Percentiles rank a stretch among this genome's conserved stretches.
These are phyloP conservation scores for Apteryx owenii DNA, from an alignment of 2,113 vertebrate species.

Conservation along the genomic window DNA sequence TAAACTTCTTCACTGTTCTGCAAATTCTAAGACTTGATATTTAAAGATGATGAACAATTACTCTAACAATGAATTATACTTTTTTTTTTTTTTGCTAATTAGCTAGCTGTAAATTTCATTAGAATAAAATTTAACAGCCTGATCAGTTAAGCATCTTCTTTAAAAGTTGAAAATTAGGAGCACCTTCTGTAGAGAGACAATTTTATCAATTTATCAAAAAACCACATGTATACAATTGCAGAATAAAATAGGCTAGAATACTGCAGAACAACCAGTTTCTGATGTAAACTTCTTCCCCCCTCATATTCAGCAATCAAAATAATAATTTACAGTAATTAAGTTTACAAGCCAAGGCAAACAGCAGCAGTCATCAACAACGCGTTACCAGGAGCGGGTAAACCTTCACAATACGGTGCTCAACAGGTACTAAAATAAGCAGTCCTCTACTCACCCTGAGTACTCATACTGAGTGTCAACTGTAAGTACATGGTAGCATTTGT, in stretches of 20 bases:
- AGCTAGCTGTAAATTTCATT: constrained; percentile 1
- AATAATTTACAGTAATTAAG: constrained; percentile 20
- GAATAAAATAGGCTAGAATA: not conserved
- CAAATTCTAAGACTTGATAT: not conserved
- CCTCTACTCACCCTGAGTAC: not conserved
- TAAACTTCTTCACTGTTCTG: not conserved
- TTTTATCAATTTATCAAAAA: not conserved
- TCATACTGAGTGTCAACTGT: not conserved
- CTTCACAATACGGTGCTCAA: not conserved
- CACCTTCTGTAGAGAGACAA: not conserved
- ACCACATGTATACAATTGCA: fast-evolving
- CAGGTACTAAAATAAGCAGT: not conserved
- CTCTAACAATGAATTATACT: not conserved
- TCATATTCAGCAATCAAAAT: not conserved
- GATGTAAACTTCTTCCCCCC: not conserved
- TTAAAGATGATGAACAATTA: not conserved
- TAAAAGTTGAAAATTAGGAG: not conserved
- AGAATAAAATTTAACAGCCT: not conserved
- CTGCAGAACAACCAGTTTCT: not conserved
- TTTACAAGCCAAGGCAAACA: not conserved
- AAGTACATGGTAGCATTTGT: constrained; percentile 12
- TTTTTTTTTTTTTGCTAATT: not conserved
- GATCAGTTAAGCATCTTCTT: not conserved
- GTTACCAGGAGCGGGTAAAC: not conserved
- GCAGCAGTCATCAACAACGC: not conserved